Conservation (phyloP, 1,140 invertebrate genomes). For the Adoxophyes honmai region DNA sequence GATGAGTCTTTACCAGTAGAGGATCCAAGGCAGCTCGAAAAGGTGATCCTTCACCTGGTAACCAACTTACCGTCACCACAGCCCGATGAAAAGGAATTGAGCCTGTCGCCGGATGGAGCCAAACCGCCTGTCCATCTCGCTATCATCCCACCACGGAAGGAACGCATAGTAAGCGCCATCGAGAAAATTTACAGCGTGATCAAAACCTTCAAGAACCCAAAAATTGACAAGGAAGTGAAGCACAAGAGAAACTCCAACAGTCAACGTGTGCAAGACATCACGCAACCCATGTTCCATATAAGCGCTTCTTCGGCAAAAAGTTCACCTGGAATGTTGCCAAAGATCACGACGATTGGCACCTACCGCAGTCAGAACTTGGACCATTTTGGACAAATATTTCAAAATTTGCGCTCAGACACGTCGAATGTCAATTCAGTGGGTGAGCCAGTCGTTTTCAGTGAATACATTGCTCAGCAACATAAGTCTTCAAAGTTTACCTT, state of each 20-base stretch:
- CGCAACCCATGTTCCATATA: neutral
- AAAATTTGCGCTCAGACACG: neutral
- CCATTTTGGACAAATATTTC: constrained; percentile 1
- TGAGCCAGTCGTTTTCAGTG: neutral
- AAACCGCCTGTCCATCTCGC: constrained; percentile 42
- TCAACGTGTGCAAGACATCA: neutral
- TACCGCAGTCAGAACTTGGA: neutral
- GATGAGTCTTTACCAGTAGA: constrained; percentile 66
- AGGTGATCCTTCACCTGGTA: constrained; percentile 83
- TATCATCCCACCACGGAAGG: constrained; percentile 72
- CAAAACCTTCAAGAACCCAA: constrained; percentile 19
- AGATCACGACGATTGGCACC: neutral
- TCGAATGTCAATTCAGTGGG: neutral
- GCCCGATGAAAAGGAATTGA: constrained; percentile 18
- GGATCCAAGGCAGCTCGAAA: constrained; percentile 81
- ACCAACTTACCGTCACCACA: constrained; percentile 78
- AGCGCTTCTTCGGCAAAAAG: neutral
- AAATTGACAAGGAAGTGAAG: neutral
- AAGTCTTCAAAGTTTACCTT: neutral
- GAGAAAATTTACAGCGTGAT: constrained; percentile 64
- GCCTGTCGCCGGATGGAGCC: constrained; percentile 18
- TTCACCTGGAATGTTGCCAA: neutral
- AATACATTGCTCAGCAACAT: neutral
- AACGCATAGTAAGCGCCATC: constrained; percentile 73
- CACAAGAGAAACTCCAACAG: neutral